Evolutionary conservation across 1,140 invertebrate species (phyloP).

Genomic region (Zaprionus inermis): DNA sequence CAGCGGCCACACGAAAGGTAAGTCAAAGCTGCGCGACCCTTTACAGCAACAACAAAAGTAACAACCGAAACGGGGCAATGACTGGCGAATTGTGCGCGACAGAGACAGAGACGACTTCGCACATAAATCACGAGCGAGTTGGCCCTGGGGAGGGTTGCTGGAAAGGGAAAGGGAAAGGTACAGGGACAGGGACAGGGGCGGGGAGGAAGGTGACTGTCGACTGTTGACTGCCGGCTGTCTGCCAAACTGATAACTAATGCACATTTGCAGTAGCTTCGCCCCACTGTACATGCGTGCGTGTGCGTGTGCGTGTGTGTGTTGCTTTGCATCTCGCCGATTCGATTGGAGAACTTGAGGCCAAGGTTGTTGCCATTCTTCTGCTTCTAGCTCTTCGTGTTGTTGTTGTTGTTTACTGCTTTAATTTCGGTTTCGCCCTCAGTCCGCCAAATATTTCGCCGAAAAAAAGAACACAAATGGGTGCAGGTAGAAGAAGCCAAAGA

Average conservation of each 20-base stretch:
- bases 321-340: slow-evolving; percentile 49
- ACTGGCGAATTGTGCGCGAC: slow-evolving; percentile 62
- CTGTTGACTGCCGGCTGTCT: background rate
- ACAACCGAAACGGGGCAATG: slow-evolving; percentile 65
- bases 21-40: slow-evolving; percentile 37
- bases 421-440: slow-evolving; percentile 35
- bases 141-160: slow-evolving; percentile 1
- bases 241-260: slow-evolving; percentile 15
- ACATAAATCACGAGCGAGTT: slow-evolving; percentile 66
- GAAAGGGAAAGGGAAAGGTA: background rate
- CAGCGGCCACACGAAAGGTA: slow-evolving; percentile 48
- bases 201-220: slow-evolving; percentile 1
- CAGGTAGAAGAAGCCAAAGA: slow-evolving; percentile 51
- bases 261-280: slow-evolving; percentile 44
- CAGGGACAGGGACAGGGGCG: background rate
- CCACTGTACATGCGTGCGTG: slow-evolving; percentile 58
- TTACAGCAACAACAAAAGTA: slow-evolving; percentile 32
- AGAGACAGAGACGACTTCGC: slow-evolving; percentile 65
- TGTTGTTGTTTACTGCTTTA: background rate
- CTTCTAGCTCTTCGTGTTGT: background rate
- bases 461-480: slow-evolving; percentile 14
- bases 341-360: slow-evolving; percentile 54
- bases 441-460: slow-evolving; percentile 37
- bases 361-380: slow-evolving; percentile 59
- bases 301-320: slow-evolving; percentile 23